Evolutionary conservation across 2,113 vertebrate genomes (phyloP), one percentile per base, ranked within the genome.

Genomic region (Herpetotheres cachinnans): DNA sequence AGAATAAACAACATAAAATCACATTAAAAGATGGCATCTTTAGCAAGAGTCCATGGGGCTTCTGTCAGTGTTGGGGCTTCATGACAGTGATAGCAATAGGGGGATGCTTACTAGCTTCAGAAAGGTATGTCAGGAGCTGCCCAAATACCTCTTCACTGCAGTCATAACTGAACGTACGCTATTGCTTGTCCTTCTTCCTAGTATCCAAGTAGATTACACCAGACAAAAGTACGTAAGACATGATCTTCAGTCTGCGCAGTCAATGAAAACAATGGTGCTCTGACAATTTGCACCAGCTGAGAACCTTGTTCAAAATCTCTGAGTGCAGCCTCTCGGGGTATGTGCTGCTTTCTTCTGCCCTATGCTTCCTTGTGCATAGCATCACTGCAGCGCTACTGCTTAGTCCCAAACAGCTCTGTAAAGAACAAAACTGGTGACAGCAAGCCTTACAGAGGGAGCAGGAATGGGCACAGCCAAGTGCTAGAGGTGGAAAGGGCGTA

Each of bases 301-400:
- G 83, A 93, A 69, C 36, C 3, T 12, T 36, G 73, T 55, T 73
- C 67, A 70, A 82, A 80, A 85, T 40, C 80, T 70, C 63, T 2
- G 16, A 87, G 70, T 11, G 30, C 49, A 56, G 63, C 19, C 56
- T 61, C 40, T 87, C 8, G 2, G 52, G 56, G 54, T 30, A 47
- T 0, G 0, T 8, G 38, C 47, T 22, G n/a, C 54, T 36, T 90
- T 73, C 58, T 52, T 46, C 70, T 80, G 69, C 32, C n/a, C 80
- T 46, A 11, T 0, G 1, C 63, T n/a, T 90, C 88, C n/a, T 81
- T 52, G 32, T 29, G n/a, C 0, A 0, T 24, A 83, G 61, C 47
- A 49, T 40, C 72, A 44, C 27, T 54, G 36, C 61, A 81, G 76
- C 82, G 50, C 82, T 73, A 56, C 44, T 2, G 1, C 44, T 90